phyloP scores from a whole-genome alignment of 2,797 vertebrate genomes.

The Schizopygopsis pylzovi region DNA sequence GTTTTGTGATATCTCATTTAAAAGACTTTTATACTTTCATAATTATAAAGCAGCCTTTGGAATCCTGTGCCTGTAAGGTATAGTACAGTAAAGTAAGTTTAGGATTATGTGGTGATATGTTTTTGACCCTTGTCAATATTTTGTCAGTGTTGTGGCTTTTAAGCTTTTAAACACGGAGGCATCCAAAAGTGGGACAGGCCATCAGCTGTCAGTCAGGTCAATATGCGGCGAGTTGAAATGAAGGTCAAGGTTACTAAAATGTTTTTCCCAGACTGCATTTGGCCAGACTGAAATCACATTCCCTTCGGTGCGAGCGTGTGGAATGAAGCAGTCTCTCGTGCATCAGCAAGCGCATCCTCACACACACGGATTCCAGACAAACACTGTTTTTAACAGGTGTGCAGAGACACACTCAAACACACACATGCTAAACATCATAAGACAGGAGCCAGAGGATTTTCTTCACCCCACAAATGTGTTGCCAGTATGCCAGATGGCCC shows the following conservation, averaged over 20 bases:
- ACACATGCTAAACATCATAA: constrained; percentile 58
- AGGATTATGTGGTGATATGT: constrained; percentile 5
- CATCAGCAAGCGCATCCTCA: background rate
- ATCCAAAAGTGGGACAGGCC: constrained; percentile 24
- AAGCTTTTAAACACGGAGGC: constrained; percentile 39
- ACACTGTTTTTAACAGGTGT: constrained; percentile 40
- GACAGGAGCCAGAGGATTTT: constrained; percentile 64
- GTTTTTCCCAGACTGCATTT: constrained; percentile 10
- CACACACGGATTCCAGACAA: constrained; percentile 11
- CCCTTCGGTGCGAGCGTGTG: constrained; percentile 15
- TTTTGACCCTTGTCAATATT: constrained; percentile 22
- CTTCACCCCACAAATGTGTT: constrained; percentile 74
- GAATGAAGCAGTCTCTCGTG: background rate
- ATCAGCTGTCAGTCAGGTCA: constrained; percentile 21
- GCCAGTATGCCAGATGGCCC: constrained; percentile 75
- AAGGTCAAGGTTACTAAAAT: constrained; percentile 45
- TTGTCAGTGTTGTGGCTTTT: constrained; percentile 41
- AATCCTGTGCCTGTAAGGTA: too few species aligned
- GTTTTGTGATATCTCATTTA: background rate
- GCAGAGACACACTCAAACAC: constrained; percentile 12
- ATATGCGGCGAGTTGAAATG: constrained; percentile 10
- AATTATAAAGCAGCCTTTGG: background rate
- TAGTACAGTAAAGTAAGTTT: background rate
- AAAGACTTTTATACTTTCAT: background rate
- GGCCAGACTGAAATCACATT: constrained; percentile 18